Conservation (phyloP, 2,888 invertebrate genomes). For the Diaprepes abbreviatus region DNA sequence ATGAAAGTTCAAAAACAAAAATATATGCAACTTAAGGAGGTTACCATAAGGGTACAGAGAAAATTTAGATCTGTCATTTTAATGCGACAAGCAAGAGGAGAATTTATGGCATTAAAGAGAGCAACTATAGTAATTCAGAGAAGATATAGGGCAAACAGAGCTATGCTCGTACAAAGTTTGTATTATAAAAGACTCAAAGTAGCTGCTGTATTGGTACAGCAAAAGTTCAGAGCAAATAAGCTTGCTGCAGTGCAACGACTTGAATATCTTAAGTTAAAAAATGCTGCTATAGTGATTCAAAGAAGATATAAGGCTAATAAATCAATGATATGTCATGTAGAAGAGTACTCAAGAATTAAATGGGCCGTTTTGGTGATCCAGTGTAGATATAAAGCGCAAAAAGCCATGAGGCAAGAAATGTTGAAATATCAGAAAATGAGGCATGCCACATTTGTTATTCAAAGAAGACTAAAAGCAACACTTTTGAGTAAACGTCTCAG, state of each 20-base stretch:
- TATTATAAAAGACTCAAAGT: slow-evolving; percentile 31
- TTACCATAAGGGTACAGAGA: slow-evolving; percentile 67
- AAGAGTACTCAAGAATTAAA: slow-evolving; percentile 32
- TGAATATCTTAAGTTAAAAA: slow-evolving; percentile 61
- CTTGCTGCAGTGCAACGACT: slow-evolving; percentile 60
- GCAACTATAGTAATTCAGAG: slow-evolving; percentile 59
- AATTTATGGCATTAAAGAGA: slow-evolving; percentile 28
- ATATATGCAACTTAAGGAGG: slow-evolving; percentile 61
- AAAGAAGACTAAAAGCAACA: slow-evolving; percentile 44
- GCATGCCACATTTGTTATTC: slow-evolving; percentile 38
- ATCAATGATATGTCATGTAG: slow-evolving; percentile 3
- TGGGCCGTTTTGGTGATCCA: slow-evolving; percentile 47
- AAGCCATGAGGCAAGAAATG: slow-evolving; percentile 65
- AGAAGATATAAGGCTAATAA: slow-evolving; percentile 55
- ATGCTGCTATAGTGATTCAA: slow-evolving; percentile 64
- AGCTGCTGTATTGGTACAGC: slow-evolving; percentile 67
- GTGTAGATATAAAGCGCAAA: slow-evolving; percentile 53
- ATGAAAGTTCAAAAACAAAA: slow-evolving; percentile 60
- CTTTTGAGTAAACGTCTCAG: slow-evolving; percentile 64
- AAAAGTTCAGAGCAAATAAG: slow-evolving; percentile 66
- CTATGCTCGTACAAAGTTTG: slow-evolving; percentile 29
- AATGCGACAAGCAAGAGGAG: slow-evolving; percentile 48
- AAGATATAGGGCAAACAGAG: slow-evolving; percentile 57
- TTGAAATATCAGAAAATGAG: slow-evolving; percentile 17
- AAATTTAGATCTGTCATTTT: slow-evolving; percentile 65